phyloP scores from a whole-genome alignment of 2,888 invertebrate genomes.

The Epirrita christyi region DNA sequence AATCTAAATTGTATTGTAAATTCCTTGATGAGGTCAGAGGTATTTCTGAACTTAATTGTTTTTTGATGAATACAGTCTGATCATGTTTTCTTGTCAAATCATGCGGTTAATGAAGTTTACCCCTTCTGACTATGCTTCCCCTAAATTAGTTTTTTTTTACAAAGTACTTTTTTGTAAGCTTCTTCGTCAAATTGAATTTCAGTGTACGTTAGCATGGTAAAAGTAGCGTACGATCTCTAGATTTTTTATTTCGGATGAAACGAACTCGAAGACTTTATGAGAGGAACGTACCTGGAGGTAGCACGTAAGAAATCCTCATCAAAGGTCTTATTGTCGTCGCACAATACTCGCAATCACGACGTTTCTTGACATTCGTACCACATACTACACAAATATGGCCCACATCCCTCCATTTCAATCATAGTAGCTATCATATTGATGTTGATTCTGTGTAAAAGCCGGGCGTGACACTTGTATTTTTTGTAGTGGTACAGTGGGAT shows the following conservation, averaged over 20 bases:
- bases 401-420: not conserved
- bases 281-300: conserved; percentile 24
- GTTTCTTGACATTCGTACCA: conserved; percentile 25
- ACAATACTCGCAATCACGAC: conserved; percentile 68
- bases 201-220: not conserved
- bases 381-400: conserved; percentile 12
- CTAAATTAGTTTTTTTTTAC: conserved; percentile 34
- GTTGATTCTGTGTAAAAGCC: too few relatives aligned
- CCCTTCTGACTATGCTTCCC: conserved; percentile 40
- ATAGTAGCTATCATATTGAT: not conserved
- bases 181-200: conserved; percentile 19
- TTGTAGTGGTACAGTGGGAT: too few relatives aligned
- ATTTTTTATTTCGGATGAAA: conserved; percentile 8
- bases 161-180: conserved; percentile 20
- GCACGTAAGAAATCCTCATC: conserved; percentile 57
- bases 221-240: not conserved
- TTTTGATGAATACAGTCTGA: conserved; percentile 69
- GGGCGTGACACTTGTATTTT: too few relatives aligned
- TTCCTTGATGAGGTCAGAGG: conserved; percentile 51
- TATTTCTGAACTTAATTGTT: conserved; percentile 67
- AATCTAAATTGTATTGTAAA: conserved; percentile 58
- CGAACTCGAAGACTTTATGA: conserved; percentile 13
- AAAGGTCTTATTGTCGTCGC: conserved; percentile 61
- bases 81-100: conserved; percentile 75
- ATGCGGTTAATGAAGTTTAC: conserved; percentile 75